phyloP scores from a whole-genome alignment of 1,140 invertebrate species.

The Pygmarrhopalites habei region DNA sequence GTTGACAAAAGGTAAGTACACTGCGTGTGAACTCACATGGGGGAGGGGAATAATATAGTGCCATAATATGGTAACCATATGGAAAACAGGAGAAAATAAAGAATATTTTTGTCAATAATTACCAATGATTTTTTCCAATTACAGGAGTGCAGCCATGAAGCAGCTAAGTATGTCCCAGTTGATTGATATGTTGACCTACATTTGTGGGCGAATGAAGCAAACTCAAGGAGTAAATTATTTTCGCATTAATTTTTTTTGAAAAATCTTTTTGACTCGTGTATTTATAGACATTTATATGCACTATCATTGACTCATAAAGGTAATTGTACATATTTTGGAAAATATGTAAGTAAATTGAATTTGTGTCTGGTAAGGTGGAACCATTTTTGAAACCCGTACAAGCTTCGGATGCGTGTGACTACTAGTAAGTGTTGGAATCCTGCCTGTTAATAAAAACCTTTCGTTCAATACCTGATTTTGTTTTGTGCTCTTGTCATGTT shows the following conservation, averaged over 20 bases:
- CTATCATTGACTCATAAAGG: no score
- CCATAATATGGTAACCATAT: background rate
- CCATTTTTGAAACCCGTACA: slow-evolving; percentile 37
- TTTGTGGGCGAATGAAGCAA: slow-evolving; percentile 63
- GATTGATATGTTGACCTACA: slow-evolving; percentile 64
- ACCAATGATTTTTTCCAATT: background rate
- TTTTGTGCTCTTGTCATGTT: no score
- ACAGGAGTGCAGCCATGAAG: slow-evolving; percentile 62
- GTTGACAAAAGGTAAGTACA: slow-evolving; percentile 51
- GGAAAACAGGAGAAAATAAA: no score
- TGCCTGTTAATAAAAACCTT: no score
- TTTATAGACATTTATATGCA: slow-evolving; percentile 11
- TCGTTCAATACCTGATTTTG: no score
- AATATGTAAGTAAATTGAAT: no score
- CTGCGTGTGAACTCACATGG: no score
- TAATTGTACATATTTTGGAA: no score
- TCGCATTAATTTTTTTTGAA: background rate
- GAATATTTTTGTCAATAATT: no score
- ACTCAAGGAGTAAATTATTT: slow-evolving; percentile 58
- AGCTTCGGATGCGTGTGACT: slow-evolving; percentile 29
- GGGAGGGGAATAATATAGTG: no score
- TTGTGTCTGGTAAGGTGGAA: slow-evolving; percentile 24
- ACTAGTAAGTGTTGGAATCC: no score
- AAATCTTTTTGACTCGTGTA: slow-evolving; percentile 17
- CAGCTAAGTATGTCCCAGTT: slow-evolving; percentile 63